These are phyloP conservation scores for Cisticola juncidis DNA, from an alignment of 2,113 vertebrate species.

Conservation along the genomic window DNA sequence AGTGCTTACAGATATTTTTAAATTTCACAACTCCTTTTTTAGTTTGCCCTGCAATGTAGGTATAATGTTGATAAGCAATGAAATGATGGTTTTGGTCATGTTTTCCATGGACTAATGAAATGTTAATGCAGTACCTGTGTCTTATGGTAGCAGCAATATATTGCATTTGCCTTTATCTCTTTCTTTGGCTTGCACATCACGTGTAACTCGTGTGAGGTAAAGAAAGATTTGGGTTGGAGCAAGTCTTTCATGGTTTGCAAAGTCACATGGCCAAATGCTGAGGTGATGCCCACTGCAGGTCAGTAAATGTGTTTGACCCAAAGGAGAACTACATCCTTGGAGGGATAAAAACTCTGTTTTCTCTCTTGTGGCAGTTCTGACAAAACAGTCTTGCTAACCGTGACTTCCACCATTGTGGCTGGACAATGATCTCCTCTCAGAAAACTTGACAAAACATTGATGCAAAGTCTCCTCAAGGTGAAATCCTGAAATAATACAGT, in stretches of 20 bases:
- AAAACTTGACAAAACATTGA: neutral
- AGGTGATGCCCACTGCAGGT: neutral
- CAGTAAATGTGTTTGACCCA: neutral
- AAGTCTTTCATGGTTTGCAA: neutral
- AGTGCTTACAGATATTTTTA: neutral
- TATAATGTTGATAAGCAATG: neutral
- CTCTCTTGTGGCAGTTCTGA: neutral
- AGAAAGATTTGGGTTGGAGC: neutral
- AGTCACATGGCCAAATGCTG: neutral
- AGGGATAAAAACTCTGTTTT: neutral
- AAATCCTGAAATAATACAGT: neutral
- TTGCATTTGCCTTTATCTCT: neutral
- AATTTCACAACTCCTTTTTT: neutral
- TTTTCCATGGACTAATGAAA: neutral
- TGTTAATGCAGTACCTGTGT: neutral
- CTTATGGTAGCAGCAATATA: neutral
- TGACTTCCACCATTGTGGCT: neutral
- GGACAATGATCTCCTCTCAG: neutral
- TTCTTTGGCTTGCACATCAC: neutral
- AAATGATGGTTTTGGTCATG: neutral
- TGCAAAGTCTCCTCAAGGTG: neutral
- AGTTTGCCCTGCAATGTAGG: neutral
- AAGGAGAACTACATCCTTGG: neutral
- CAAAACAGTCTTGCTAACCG: neutral
- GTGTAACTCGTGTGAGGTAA: rapidly evolving